A percentile compares a stretch with the other conserved stretches of the same genome.
Conservation (phyloP, 2,888 invertebrate species). For the Plagodis dolabraria region DNA sequence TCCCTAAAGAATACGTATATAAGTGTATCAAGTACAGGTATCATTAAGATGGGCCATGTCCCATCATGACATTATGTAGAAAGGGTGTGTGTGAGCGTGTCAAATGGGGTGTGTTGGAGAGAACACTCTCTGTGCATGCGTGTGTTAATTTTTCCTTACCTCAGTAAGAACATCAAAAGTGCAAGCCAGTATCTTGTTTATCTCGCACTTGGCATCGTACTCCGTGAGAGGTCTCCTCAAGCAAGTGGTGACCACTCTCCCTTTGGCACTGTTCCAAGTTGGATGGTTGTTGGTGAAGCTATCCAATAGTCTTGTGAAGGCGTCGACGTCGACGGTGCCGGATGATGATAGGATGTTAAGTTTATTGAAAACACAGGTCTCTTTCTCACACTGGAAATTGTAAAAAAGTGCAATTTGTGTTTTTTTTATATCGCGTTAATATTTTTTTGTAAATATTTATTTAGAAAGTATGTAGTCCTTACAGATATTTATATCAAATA, state of each 20-base stretch:
- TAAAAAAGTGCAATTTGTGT: no score
- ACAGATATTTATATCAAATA: no score
- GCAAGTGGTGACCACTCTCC: slow-evolving; percentile 66
- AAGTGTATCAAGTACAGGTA: no score
- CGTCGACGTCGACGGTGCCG: slow-evolving; percentile 55
- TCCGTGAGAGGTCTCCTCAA: slow-evolving; percentile 49
- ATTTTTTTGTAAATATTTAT: no score
- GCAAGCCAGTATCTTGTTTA: slow-evolving; percentile 68
- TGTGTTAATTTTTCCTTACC: slow-evolving; percentile 46
- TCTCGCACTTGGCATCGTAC: slow-evolving; percentile 62
- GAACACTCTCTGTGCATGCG: no score
- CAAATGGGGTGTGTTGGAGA: no score
- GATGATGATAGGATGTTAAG: slow-evolving; percentile 50
- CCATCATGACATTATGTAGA: no score
- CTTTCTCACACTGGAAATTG: slow-evolving; percentile 63
- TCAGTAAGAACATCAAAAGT: slow-evolving; percentile 72
- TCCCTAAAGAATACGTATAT: no score
- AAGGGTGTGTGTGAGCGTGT: no score
- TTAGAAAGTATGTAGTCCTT: no score
- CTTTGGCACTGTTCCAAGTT: slow-evolving; percentile 63
- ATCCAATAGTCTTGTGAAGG: slow-evolving; percentile 62
- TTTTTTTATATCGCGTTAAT: no score
- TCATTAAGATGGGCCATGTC: no score
- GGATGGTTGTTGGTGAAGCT: slow-evolving; percentile 60
- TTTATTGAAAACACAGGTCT: slow-evolving; percentile 66